phyloP scores from a whole-genome alignment of 2,113 vertebrate genomes.

The Synodontis membranacea region DNA sequence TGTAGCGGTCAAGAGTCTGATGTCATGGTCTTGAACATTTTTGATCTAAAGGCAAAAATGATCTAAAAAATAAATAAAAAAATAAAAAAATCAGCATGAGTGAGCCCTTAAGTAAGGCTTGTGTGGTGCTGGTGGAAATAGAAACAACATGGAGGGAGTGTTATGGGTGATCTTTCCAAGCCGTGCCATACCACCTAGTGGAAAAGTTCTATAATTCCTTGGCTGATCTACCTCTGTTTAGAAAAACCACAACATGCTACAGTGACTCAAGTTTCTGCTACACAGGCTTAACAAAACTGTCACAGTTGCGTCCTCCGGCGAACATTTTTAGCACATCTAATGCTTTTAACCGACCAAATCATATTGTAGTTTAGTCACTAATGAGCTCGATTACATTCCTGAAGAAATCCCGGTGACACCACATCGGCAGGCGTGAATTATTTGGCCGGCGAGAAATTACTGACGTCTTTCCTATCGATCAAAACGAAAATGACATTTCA shows the following conservation, averaged over 20 bases:
- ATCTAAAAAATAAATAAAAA: no score
- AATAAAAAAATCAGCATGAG: neutral
- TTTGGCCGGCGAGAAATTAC: neutral
- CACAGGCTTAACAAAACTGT: neutral
- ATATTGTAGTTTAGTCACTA: neutral
- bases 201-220: neutral
- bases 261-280: neutral
- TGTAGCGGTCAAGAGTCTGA: neutral
- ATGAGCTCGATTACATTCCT: neutral
- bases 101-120: neutral
- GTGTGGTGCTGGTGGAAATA: neutral
- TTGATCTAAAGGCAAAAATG: no score
- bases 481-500: neutral
- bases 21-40: neutral
- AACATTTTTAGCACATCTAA: neutral
- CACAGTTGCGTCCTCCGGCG: neutral
- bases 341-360: neutral
- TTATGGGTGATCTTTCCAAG: neutral
- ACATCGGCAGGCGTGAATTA: neutral
- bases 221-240: neutral
- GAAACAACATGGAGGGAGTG: neutral
- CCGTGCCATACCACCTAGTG: neutral
- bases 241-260: neutral
- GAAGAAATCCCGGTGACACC: neutral
- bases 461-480: neutral